Evolutionary conservation across 1,140 invertebrate genomes (phyloP).

Genomic region (Cydia amplana): DNA sequence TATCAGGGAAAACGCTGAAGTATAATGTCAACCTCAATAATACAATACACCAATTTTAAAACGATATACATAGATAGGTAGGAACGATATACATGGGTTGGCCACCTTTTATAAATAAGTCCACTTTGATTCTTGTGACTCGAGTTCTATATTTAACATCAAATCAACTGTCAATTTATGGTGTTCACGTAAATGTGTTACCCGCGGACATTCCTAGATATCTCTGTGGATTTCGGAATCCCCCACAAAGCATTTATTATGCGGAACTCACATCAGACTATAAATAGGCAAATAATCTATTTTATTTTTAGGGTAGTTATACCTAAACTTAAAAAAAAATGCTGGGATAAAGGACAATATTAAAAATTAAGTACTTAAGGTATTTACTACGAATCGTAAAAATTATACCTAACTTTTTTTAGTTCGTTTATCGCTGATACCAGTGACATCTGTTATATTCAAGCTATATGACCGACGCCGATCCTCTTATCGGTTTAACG

Average conservation of each 20-base stretch:
- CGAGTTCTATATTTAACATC: constrained; percentile 2
- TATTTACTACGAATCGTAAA: too few relatives aligned
- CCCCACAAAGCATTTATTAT: neutral
- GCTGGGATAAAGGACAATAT: too few relatives aligned
- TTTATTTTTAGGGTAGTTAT: neutral
- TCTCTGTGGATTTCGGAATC: neutral
- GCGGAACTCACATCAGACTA: neutral
- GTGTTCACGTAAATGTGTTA: neutral
- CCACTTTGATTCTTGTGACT: neutral
- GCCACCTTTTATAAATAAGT: too few relatives aligned
- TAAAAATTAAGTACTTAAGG: too few relatives aligned
- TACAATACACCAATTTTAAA: too few relatives aligned
- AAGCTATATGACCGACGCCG: neutral
- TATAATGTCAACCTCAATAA: too few relatives aligned
- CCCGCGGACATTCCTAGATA: constrained; percentile 11
- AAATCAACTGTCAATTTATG: constrained; percentile 13
- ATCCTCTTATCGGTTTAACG: neutral
- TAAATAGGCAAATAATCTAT: neutral
- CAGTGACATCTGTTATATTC: neutral
- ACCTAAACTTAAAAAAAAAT: neutral
- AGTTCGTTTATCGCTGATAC: neutral
- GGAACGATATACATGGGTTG: too few relatives aligned
- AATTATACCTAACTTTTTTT: too few relatives aligned
- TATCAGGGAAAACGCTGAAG: too few relatives aligned
- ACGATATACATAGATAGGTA: too few relatives aligned